Conservation (phyloP, 2,113 vertebrate genomes). For the Planiliza haematocheilus region DNA sequence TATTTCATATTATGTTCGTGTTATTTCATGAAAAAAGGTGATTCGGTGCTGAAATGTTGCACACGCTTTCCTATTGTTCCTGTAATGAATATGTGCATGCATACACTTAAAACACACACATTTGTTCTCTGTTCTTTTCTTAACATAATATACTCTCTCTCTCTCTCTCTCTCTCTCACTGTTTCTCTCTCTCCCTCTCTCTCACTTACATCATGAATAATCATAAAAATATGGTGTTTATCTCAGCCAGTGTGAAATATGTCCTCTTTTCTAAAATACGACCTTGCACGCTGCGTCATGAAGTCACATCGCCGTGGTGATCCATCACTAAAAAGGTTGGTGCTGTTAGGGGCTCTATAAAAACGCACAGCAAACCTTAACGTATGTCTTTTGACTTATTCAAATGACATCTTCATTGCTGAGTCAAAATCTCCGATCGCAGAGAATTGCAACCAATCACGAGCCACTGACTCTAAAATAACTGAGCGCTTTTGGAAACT, state of each 20-base stretch:
- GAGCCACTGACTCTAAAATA: neutral
- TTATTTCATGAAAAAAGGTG: slow-evolving; percentile 7
- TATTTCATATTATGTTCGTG: too few species aligned
- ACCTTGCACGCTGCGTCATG: neutral
- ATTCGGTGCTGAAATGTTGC: slow-evolving; percentile 20
- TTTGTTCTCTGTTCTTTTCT: slow-evolving; percentile 12
- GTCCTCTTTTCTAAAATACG: neutral
- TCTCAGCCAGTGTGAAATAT: slow-evolving; percentile 32
- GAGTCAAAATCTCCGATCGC: slow-evolving; percentile 8
- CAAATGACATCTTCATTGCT: neutral
- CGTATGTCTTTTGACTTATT: neutral
- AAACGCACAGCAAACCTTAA: too few species aligned
- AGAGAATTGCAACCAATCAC: neutral
- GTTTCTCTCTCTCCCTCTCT: neutral
- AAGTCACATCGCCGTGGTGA: slow-evolving; percentile 33
- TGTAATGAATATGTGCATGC: slow-evolving; percentile 21
- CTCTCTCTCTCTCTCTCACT: neutral
- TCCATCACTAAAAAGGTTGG: slow-evolving; percentile 27
- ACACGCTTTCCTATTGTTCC: slow-evolving; percentile 29
- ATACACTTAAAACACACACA: neutral
- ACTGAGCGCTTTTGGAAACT: neutral
- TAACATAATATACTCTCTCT: slow-evolving; percentile 12
- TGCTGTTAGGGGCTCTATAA: slow-evolving; percentile 4
- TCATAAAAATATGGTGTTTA: slow-evolving; percentile 52
- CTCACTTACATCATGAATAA: slow-evolving; percentile 44